Evolutionary conservation across 2,113 vertebrate species (phyloP), one percentile per base, ranked within the genome.

Genomic region (Triplophysa tibetana): DNA sequence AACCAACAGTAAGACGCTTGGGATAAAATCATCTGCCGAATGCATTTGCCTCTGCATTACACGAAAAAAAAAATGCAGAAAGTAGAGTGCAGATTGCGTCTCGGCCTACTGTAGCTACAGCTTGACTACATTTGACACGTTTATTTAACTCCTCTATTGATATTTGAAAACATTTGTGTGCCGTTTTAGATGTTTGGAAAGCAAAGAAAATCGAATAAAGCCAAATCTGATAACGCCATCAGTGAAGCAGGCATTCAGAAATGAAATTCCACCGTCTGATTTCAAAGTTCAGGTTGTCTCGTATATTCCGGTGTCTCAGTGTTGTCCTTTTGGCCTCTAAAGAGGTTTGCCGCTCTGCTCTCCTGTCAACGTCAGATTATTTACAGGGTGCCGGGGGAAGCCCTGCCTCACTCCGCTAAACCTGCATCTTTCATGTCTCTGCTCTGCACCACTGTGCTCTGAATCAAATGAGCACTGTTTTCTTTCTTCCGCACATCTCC

Each of bases 391-490:
- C 86, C 72, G 24, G 84, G 80, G 85, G 82, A 90, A 88, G 82
- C 84, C 81, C 82, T 56, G 77, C 84, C 85, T 90, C 86, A 85
- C 83, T 85, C 76, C 78, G 78, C 83, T 87, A 89, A 88, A 90
- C 81, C 84, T 84, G 80, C 62, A 78, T 84, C 87, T 90, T 91
- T 88, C 86, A 90, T 88, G 78, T 85, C 88, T 69, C 52, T 68
- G 75, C 79, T 83, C 74, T 52, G 75, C 85, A 58, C 81, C 86
- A 81, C 41, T 86, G 82, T 84, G 82, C 86, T 80, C 81, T 86
- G 86, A 90, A 90, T 90, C 89, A 89, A 88, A 88, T 89, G 82
- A 86, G 52, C 75, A 21, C 76, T 54, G 83, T 79, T 79, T 78
- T 82, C 66, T 69, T 84, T 85, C 75, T 79, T 79, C 84, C 74